Conservation (phyloP, 2,888 invertebrate species). For the Cylloceria caligata region DNA sequence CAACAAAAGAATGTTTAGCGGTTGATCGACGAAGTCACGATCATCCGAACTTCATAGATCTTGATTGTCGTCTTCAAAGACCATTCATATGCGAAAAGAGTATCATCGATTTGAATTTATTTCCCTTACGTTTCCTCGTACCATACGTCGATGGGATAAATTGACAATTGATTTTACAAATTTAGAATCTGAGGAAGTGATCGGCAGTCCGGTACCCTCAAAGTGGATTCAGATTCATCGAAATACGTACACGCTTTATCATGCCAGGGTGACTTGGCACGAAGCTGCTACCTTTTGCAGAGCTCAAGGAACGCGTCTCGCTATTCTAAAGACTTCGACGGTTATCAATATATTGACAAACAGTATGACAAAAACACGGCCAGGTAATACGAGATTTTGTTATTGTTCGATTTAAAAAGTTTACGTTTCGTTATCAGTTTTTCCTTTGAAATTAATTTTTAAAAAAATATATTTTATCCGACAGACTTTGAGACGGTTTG, state of each 20-base stretch:
- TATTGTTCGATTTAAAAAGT: neutral
- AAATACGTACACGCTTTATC: constrained; percentile 84
- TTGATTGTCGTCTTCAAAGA: constrained; percentile 85
- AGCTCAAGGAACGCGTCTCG: constrained; percentile 84
- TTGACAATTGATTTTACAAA: neutral
- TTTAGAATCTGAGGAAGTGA: constrained; percentile 67
- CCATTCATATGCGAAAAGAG: constrained; percentile 86
- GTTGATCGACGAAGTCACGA: constrained; percentile 85
- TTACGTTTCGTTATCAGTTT: neutral
- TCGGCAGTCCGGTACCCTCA: constrained; percentile 71
- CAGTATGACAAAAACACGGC: constrained; percentile 73
- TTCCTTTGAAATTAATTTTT: neutral
- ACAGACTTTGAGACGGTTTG: constrained; percentile 85
- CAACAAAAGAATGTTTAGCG: constrained; percentile 84
- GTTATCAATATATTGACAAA: constrained; percentile 78
- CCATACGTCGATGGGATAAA: neutral
- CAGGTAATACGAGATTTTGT: constrained; percentile 64
- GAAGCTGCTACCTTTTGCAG: constrained; percentile 86
- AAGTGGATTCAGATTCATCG: constrained; percentile 73
- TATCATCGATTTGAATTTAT: constrained; percentile 67
- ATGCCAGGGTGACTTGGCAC: constrained; percentile 85
- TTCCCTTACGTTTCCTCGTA: neutral
- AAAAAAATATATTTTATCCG: too few species aligned
- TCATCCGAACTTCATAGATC: constrained; percentile 86
- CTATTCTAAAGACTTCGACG: constrained; percentile 84